A percentile compares a stretch with the other conserved stretches of the same genome.
Evolutionary conservation across 2,797 vertebrate genomes (phyloP).

Genomic region (Hippocampus kuda): DNA sequence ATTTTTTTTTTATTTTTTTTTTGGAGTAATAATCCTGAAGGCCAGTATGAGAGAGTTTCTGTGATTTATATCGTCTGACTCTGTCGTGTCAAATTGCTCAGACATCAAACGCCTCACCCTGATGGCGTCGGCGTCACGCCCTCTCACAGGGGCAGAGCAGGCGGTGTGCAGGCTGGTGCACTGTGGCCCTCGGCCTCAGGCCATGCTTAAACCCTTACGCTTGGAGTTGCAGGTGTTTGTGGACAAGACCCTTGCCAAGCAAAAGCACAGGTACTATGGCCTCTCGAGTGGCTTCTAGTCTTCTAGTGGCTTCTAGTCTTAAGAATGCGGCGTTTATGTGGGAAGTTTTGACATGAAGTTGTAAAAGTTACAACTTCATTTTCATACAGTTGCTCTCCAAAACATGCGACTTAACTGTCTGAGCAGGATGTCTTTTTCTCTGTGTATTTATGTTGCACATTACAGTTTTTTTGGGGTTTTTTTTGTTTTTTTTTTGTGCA

Average conservation of each 20-base stretch:
- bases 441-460: too few species aligned
- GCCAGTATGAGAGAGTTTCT: background rate
- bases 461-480: too few species aligned
- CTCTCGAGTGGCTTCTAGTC: too few species aligned
- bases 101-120: background rate
- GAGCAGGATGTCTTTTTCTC: too few species aligned
- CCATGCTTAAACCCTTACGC: conserved; percentile 63
- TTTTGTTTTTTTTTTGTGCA: too few species aligned
- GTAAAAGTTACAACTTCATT: too few species aligned
- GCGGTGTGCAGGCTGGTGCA: conserved; percentile 71
- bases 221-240: conserved; percentile 69
- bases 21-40: background rate
- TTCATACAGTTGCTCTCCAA: too few species aligned
- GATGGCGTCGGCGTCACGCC: conserved; percentile 52
- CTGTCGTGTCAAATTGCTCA: background rate
- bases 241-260: conserved; percentile 62
- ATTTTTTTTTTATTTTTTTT: conserved; percentile 14
- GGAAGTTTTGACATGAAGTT: too few species aligned
- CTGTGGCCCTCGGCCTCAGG: conserved; percentile 61
- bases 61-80: too few species aligned
- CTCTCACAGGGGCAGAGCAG: conserved; percentile 66
- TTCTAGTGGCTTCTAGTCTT: too few species aligned
- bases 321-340: too few species aligned
- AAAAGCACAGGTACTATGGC: conserved; percentile 76
- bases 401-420: too few species aligned